Conservation (phyloP, 2,797 vertebrate species). For the Leptodactylus fallax region DNA sequence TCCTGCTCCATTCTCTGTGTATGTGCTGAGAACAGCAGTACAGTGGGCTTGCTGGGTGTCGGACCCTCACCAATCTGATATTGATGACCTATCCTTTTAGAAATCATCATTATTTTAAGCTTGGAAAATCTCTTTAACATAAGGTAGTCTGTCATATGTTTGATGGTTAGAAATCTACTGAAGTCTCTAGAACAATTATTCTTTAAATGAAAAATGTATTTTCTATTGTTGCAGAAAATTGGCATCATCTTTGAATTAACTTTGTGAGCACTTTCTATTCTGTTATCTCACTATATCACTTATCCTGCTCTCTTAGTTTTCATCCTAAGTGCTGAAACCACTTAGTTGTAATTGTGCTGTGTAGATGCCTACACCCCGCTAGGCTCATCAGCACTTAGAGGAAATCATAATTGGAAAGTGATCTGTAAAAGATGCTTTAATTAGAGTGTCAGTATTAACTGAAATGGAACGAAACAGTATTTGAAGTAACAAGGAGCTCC, state of each 20-base stretch:
- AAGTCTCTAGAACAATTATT: background rate
- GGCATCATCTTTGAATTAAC: constrained; percentile 19
- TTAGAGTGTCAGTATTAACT: constrained; percentile 44
- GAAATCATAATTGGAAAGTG: constrained; percentile 55
- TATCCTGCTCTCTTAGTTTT: constrained; percentile 29
- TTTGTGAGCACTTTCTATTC: constrained; percentile 31
- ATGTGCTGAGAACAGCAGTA: too few relatives aligned
- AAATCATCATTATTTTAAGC: too few relatives aligned
- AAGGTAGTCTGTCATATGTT: background rate
- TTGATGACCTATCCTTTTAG: too few relatives aligned
- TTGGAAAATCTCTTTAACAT: too few relatives aligned
- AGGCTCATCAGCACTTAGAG: constrained; percentile 47
- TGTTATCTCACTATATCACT: constrained; percentile 44
- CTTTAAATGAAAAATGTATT: background rate
- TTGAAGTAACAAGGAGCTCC: background rate
- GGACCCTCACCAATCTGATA: too few relatives aligned
- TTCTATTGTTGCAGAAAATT: background rate
- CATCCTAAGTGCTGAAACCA: constrained; percentile 36
- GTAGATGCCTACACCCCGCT: constrained; percentile 30
- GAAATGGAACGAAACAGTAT: constrained; percentile 10
- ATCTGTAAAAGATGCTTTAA: constrained; percentile 49
- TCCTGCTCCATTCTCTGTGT: too few relatives aligned
- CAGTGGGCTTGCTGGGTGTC: too few relatives aligned
- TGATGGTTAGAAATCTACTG: background rate
- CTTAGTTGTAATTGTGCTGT: constrained; percentile 51